A percentile compares a stretch with the other conserved stretches of the same genome.
These are phyloP conservation scores for Drosophila leontia DNA, from an alignment of 1,140 invertebrate genomes.

Conservation along the genomic window DNA sequence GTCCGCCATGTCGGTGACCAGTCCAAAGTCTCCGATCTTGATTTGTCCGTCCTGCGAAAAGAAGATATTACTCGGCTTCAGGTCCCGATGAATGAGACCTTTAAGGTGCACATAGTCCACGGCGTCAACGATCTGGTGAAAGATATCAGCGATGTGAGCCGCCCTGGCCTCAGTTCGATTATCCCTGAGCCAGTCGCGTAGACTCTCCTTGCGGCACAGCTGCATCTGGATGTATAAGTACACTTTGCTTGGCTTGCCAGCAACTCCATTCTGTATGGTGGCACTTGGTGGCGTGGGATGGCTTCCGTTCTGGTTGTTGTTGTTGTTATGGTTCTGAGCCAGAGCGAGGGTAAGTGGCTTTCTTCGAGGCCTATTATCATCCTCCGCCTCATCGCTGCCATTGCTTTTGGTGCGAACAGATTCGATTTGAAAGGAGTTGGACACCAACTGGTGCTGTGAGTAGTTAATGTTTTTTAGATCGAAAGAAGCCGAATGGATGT, in stretches of 20 bases:
- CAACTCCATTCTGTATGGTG: conserved; percentile 35
- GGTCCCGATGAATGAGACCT: conserved; percentile 96
- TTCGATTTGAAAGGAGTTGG: conserved; percentile 84
- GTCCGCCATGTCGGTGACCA: conserved; percentile 94
- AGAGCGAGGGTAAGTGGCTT: conserved; percentile 62
- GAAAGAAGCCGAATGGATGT: conserved; percentile 76
- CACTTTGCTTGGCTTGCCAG: conserved; percentile 85
- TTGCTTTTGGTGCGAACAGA: conserved; percentile 73
- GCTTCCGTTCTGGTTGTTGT: conserved; percentile 34
- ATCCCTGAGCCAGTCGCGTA: conserved; percentile 94
- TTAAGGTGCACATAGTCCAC: conserved; percentile 97
- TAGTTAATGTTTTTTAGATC: conserved; percentile 78
- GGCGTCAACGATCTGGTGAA: conserved; percentile 96
- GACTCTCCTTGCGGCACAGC: conserved; percentile 94
- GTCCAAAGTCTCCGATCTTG: conserved; percentile 98
- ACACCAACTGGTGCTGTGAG: conserved; percentile 69
- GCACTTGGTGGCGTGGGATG: conserved; percentile 42
- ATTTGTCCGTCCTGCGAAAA: conserved; percentile 95
- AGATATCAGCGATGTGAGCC: conserved; percentile 90
- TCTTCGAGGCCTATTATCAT: conserved; percentile 22
- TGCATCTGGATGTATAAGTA: conserved; percentile 99
- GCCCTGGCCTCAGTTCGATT: conserved; percentile 81
- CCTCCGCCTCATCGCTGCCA: conserved; percentile 38
- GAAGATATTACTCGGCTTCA: conserved; percentile 99
- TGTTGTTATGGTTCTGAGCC: conserved; percentile 49